These are phyloP conservation scores for Thamnaconus septentrionalis DNA, from an alignment of 2,113 vertebrate species.

Conservation along the genomic window DNA sequence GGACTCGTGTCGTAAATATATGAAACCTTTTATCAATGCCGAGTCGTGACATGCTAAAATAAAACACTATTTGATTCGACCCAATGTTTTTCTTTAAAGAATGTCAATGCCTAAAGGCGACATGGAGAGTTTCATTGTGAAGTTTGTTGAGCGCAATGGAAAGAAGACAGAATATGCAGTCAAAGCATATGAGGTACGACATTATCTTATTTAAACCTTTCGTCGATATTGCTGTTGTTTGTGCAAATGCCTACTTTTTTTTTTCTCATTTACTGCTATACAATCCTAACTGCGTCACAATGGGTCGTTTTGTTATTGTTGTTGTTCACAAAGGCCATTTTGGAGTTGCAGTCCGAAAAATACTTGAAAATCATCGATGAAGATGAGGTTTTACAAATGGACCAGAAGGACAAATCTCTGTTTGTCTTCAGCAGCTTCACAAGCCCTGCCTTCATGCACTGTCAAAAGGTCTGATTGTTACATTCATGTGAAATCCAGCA, in stretches of 20 bases:
- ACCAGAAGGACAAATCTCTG: conserved; percentile 89
- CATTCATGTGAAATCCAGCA: not conserved
- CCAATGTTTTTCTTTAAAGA: conserved; percentile 15
- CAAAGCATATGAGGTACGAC: conserved; percentile 88
- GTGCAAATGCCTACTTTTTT: not conserved
- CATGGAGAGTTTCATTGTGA: conserved; percentile 84
- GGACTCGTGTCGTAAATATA: too few relatives aligned
- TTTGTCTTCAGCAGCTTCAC: conserved; percentile 91
- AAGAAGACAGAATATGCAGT: conserved; percentile 77
- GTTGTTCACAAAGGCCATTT: conserved; percentile 82
- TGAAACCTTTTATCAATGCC: too few relatives aligned
- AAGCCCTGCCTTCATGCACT: conserved; percentile 84
- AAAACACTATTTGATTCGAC: too few relatives aligned
- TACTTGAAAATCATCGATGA: conserved; percentile 86
- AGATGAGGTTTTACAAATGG: conserved; percentile 77
- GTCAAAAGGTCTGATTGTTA: conserved; percentile 80
- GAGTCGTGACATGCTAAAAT: too few relatives aligned
- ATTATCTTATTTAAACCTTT: not conserved
- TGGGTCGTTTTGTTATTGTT: conserved; percentile 10
- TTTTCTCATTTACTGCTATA: not conserved
- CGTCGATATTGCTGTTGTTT: not conserved
- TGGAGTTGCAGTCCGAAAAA: conserved; percentile 92
- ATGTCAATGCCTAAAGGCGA: conserved; percentile 80
- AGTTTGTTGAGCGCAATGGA: conserved; percentile 82
- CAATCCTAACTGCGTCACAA: too few relatives aligned